Percentiles rank a stretch among this genome's conserved stretches.
Evolutionary conservation across 1,140 invertebrate species (phyloP).

Genomic region (Monochamus saltuarius): DNA sequence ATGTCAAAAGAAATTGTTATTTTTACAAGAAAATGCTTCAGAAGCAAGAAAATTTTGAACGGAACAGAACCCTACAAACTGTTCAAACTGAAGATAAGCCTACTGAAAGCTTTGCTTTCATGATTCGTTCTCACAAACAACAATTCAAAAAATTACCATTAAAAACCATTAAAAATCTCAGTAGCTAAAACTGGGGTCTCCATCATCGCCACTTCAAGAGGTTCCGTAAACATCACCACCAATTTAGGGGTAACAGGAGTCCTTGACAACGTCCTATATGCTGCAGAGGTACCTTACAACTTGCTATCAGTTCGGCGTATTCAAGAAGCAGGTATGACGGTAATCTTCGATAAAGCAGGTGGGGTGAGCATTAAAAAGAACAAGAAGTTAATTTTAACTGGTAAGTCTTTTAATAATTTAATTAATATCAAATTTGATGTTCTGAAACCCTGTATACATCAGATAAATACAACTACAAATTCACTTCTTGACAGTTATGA

Average conservation of each 20-base stretch:
- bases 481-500: slow-evolving; percentile 2
- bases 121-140: slow-evolving; percentile 6
- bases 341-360: slow-evolving; percentile 37
- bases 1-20: slow-evolving; percentile 13
- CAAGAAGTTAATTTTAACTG: slow-evolving; percentile 32
- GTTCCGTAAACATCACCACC: slow-evolving; percentile 17
- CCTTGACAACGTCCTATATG: slow-evolving; percentile 19
- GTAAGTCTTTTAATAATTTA: slow-evolving; percentile 44
- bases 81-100: background rate
- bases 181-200: slow-evolving; percentile 16
- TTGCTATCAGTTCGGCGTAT: slow-evolving; percentile 43
- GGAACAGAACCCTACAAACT: background rate
- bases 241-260: slow-evolving; percentile 13
- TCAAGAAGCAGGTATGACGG: slow-evolving; percentile 38
- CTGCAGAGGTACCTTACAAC: slow-evolving; percentile 38
- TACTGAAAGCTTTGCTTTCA: slow-evolving; percentile 9
- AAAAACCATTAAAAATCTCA: slow-evolving; percentile 17
- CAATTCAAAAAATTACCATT: background rate
- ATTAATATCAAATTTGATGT: slow-evolving; percentile 22
- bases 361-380: slow-evolving; percentile 38
- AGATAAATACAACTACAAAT: slow-evolving; percentile 5
- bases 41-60: slow-evolving; percentile 1
- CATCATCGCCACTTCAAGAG: slow-evolving; percentile 10
- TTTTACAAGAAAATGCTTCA: slow-evolving; percentile 19
- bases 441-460: background rate